Percentiles rank a stretch among this genome's conserved stretches.
Evolutionary conservation across 2,888 invertebrate species (phyloP).

Genomic region (Volucella zonaria): DNA sequence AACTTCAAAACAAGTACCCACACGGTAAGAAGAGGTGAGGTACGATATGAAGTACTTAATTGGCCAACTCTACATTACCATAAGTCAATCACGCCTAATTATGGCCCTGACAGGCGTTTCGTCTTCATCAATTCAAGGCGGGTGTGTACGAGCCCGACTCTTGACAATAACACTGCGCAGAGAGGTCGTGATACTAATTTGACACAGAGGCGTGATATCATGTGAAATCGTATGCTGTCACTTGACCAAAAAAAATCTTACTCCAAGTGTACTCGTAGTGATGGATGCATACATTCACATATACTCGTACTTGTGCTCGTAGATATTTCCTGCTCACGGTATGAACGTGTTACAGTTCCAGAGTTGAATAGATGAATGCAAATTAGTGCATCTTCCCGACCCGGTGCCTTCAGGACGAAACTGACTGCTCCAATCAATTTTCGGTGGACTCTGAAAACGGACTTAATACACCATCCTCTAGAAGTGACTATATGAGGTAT

Average conservation of each 20-base stretch:
- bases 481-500: constrained; percentile 44
- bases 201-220: constrained; percentile 73
- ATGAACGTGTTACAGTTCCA: constrained; percentile 72
- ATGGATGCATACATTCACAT: no score
- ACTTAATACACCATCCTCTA: constrained; percentile 62
- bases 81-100: constrained; percentile 74
- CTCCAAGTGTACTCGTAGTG: no score
- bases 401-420: constrained; percentile 47
- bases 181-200: constrained; percentile 73
- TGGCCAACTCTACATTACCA: constrained; percentile 71
- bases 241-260: constrained; percentile 49
- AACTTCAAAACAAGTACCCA: constrained; percentile 38
- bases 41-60: constrained; percentile 52
- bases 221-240: constrained; percentile 68
- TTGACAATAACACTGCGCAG: constrained; percentile 51
- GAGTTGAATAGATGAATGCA: constrained; percentile 69
- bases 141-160: constrained; percentile 20
- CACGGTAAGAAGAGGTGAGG: background rate
- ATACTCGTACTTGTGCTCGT: background rate
- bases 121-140: constrained; percentile 63
- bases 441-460: constrained; percentile 67
- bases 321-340: constrained; percentile 66
- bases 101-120: constrained; percentile 72
- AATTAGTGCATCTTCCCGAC: constrained; percentile 71
- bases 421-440: constrained; percentile 74